Conservation (phyloP, 1,140 invertebrate species). For the Eumeta japonica region DNA sequence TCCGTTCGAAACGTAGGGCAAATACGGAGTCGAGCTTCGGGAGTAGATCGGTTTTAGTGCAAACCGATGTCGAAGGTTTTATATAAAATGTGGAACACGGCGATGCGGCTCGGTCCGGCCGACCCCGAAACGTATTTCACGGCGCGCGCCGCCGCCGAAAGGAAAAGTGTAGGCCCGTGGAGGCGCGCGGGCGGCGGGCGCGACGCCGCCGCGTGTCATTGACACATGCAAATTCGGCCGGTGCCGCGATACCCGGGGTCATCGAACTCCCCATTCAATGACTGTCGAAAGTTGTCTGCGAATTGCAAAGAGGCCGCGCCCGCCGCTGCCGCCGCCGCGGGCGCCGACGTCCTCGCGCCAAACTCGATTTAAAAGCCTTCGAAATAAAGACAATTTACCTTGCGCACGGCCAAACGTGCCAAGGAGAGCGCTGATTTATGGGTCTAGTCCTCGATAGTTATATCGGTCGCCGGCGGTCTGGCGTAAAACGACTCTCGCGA, state of each 20-base stretch:
- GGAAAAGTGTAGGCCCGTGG: constrained; percentile 46
- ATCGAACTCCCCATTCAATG: constrained; percentile 41
- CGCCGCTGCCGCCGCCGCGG: constrained; percentile 19
- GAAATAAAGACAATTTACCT: constrained; percentile 24
- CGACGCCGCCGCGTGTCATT: constrained; percentile 35
- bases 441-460: constrained; percentile 24
- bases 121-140: constrained; percentile 38
- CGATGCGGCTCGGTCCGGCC: no score
- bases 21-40: no score
- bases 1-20: no score
- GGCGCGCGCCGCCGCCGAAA: constrained; percentile 28
- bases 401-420: constrained; percentile 12
- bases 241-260: constrained; percentile 32
- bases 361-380: constrained; percentile 22
- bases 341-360: constrained; percentile 17
- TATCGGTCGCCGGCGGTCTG: no score
- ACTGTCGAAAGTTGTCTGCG: constrained; percentile 44
- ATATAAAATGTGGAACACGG: no score
- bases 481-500: no score
- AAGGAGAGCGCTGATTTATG: constrained; percentile 22
- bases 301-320: no score
- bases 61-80: no score
- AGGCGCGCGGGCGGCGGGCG: constrained; percentile 16
- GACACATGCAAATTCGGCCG: constrained; percentile 47
- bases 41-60: no score